Base-by-base conservation (phyloP, 2,113 vertebrate species). In the Lanius collurio region DNA sequence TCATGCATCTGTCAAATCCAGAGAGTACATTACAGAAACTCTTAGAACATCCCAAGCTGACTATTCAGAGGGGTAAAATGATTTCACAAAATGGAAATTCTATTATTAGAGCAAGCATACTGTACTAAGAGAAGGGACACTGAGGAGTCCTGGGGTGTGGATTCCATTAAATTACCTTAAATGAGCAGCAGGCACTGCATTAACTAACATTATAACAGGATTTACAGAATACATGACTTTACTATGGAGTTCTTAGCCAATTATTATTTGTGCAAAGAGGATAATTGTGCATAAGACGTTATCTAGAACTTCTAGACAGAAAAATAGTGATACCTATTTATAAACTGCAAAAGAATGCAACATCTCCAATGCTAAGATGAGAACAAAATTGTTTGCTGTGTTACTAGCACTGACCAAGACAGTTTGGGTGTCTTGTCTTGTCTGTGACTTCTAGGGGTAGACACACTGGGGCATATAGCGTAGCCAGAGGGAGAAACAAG, bases 71-170 rank as follows among this genome's bases (percentile, higher is more conserved):
- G 31, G 39, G 64, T 60, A 9, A 74, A 57, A 78, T 95, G 92
- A 88, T 62, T 94, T 94, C 85, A 83, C 69, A 90, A 96, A 97
- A 63, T 89, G 68, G n/a, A 76, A 96, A 74, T 10, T 69, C 13
- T 65, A 44, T 96, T 95, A 97, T 60, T 97, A 82, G 78, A 89
- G 49, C 39, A 94, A 96, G 50, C 27, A 49, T 11, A 22, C 23
- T 64, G 62, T 81, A 44, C 92, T 89, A 94, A 92, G 76, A 95
- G 41, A 75, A 55, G 74, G 94, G 78, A 91, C 19, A 16, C 5
- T 41, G 47, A 88, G 56, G 57, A 88, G 70, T 89, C 60, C 55
- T 80, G 60, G 33, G 33, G 65, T 83, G 44, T 81, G 52, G 67
- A 71, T 87, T 75, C 50, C 57, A 80, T 78, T 90, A 85, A 71